A percentile compares a stretch with the other conserved stretches of the same genome.
Evolutionary conservation across 2,888 invertebrate genomes (phyloP).

Genomic region (Hirtodrosophila cameraria): DNA sequence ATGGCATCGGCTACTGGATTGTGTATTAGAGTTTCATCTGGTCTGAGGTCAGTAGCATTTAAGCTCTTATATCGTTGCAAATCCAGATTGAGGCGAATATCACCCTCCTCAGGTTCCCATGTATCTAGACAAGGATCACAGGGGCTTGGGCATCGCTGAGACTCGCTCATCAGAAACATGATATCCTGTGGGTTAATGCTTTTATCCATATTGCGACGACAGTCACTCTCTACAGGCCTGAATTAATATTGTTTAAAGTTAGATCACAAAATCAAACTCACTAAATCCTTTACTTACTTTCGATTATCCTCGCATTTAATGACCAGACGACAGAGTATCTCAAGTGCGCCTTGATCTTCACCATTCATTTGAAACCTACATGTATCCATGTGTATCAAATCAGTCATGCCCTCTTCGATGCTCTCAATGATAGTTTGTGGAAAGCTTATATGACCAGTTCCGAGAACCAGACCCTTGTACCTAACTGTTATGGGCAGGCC

Average conservation of each 20-base stretch:
- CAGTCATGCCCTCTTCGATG: constrained; percentile 48
- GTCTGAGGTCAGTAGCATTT: constrained; percentile 44
- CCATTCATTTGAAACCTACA: constrained; percentile 42
- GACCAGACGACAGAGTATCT: constrained; percentile 60
- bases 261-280: neutral
- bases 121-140: constrained; percentile 36
- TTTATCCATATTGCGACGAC: constrained; percentile 47
- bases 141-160: constrained; percentile 27
- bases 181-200: constrained; percentile 71
- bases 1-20: constrained; percentile 36
- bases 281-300: constrained; percentile 16
- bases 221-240: neutral
- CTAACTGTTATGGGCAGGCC: constrained; percentile 66
- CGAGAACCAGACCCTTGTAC: constrained; percentile 44
- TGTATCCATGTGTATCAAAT: constrained; percentile 54
- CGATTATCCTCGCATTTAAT: constrained; percentile 50
- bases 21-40: constrained; percentile 40
- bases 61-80: constrained; percentile 67
- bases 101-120: constrained; percentile 27
- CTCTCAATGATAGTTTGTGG: constrained; percentile 55
- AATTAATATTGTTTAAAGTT: neutral
- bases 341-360: constrained; percentile 49
- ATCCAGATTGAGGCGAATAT: constrained; percentile 63
- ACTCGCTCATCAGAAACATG: constrained; percentile 65
- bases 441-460: constrained; percentile 63